Conservation (phyloP, 2,888 invertebrate species). For the Villa cingulata region DNA sequence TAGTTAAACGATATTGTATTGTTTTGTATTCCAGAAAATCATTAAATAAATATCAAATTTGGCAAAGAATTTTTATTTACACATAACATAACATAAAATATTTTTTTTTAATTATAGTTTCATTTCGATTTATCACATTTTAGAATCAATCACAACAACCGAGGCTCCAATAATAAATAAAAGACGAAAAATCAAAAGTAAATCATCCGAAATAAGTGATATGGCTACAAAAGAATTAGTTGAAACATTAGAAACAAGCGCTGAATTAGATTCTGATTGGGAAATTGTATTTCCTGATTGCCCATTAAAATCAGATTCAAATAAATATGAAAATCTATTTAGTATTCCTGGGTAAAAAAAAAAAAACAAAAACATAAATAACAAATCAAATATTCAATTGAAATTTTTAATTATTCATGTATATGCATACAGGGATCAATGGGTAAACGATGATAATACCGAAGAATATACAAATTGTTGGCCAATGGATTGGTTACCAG, state of each 20-base stretch:
- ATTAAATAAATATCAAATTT: too few relatives aligned
- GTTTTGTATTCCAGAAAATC: too few relatives aligned
- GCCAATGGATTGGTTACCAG: constrained; percentile 89
- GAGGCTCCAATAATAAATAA: constrained; percentile 12
- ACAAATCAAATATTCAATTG: background rate
- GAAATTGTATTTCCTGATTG: constrained; percentile 36
- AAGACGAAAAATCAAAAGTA: constrained; percentile 21
- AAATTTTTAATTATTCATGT: background rate
- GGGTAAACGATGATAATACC: constrained; percentile 29
- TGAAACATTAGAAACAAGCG: constrained; percentile 27
- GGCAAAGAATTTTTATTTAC: too few relatives aligned
- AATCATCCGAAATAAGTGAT: constrained; percentile 29
- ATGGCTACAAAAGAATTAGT: constrained; percentile 34
- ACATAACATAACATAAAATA: too few relatives aligned
- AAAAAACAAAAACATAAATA: background rate
- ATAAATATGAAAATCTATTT: constrained; percentile 36
- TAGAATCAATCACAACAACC: constrained; percentile 3
- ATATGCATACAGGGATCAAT: constrained; percentile 19
- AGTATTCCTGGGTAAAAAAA: constrained; percentile 36
- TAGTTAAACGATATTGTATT: too few relatives aligned
- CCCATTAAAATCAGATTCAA: constrained; percentile 25
- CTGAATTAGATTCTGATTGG: constrained; percentile 33
- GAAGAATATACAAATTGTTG: constrained; percentile 60
- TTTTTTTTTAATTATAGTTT: too few relatives aligned
- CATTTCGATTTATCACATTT: too few relatives aligned